Base-by-base conservation (phyloP, 2,797 vertebrate genomes). In the Tapirus indicus region DNA sequence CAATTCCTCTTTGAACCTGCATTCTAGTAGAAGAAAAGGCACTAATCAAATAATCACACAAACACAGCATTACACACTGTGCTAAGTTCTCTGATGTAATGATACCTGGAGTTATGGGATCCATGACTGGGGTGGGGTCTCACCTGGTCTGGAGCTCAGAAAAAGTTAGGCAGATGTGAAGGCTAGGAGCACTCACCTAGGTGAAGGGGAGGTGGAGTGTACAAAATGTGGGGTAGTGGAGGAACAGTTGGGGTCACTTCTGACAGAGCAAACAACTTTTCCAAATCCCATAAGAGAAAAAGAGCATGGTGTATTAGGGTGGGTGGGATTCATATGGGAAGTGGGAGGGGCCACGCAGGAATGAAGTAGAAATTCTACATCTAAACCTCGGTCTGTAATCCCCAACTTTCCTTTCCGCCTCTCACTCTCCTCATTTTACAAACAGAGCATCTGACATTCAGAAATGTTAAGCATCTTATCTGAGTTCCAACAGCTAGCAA, bases 71-170 rank as follows among this genome's bases (percentile, higher is more conserved):
- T 16, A 38, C 35, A 32, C 69, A 47, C 0, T 14, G 20, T n/a
- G 38, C 2, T 44, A 79, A 17, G 8, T 66, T 60, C 27, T 74
- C 79, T n/a, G 41, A 29, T 21, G 29, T 38, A 54, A 79, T 91
- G 32, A 29, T 38, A 29, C 8, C 4, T 27, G 21, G 10, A 60
- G 21, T 41, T 16, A 27, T 29, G 29, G 21, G 35, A 49, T 54
- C 1, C 12, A 7, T 32, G 74, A 77, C 4, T 6, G 35, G 12
- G 12, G 5, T 6, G 0, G 16, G 9, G 58, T 14, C 5, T 71
- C 32, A 16, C 21, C 21, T 66, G 35, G 18, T 16, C n/a, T 77
- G 14, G 3, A 29, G 21, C 13, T 58, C 18, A 41, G 41, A 52
- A 74, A 80, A 86, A 38, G 47, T 52, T 27, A 23, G 32, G 12